Conservation (phyloP, 2,113 vertebrate genomes). For the Bungarus multicinctus region DNA sequence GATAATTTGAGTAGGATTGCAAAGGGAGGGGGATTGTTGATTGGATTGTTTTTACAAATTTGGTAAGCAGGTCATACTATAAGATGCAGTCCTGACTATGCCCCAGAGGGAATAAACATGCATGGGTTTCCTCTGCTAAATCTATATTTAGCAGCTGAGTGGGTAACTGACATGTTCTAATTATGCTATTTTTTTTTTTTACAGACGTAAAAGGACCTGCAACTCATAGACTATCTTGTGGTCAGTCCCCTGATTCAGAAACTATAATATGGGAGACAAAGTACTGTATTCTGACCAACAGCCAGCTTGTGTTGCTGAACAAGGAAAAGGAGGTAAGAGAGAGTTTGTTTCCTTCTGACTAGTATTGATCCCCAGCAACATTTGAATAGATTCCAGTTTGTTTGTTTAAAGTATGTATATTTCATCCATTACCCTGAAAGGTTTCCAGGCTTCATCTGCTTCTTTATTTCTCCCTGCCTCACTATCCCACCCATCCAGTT, state of each 20-base stretch:
- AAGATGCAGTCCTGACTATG: background rate
- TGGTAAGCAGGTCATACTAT: background rate
- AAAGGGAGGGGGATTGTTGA: background rate
- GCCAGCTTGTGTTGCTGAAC: constrained; percentile 90
- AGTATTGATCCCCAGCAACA: background rate
- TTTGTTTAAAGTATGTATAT: background rate
- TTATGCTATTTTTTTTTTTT: constrained; percentile 21
- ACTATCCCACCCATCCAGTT: background rate
- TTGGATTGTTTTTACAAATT: background rate
- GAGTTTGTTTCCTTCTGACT: background rate
- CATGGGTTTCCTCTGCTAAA: background rate
- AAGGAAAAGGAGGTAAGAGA: constrained; percentile 86
- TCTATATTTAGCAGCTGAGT: background rate
- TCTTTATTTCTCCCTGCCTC: background rate
- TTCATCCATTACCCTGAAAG: background rate
- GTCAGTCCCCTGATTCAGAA: constrained; percentile 86
- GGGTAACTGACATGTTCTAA: background rate
- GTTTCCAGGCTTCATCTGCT: background rate
- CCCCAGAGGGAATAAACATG: background rate
- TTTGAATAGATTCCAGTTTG: background rate
- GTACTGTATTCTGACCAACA: constrained; percentile 92
- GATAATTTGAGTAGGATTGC: background rate
- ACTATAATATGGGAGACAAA: constrained; percentile 87
- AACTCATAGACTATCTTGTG: constrained; percentile 88
- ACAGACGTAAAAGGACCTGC: constrained; percentile 93